phyloP scores from a whole-genome alignment of 2,113 vertebrate species.

The Eulacestoma nigropectus region DNA sequence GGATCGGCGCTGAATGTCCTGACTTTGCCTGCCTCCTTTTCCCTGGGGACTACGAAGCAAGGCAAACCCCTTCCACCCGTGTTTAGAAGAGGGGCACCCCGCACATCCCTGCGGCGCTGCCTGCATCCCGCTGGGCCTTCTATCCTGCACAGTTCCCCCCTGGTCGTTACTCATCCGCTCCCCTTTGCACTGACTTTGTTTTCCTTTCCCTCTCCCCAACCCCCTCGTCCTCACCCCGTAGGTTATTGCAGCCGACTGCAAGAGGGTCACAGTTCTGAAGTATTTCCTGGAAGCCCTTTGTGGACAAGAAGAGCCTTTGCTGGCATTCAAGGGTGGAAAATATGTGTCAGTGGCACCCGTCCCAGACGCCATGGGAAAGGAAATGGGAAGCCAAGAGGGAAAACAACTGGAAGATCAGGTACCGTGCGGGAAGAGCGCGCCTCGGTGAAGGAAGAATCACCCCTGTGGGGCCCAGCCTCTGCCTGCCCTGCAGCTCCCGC shows the following conservation, averaged over 20 bases:
- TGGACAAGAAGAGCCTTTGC: conserved; percentile 97
- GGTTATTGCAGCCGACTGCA: conserved; percentile 96
- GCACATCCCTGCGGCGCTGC: background rate
- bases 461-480: conserved; percentile 50
- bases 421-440: conserved; percentile 74
- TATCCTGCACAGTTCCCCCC: background rate
- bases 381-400: conserved; percentile 80
- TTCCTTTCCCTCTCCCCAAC: conserved; percentile 60
- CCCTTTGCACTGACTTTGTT: conserved; percentile 65
- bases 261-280: conserved; percentile 97
- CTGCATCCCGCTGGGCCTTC: background rate
- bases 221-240: conserved; percentile 69
- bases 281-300: conserved; percentile 99
- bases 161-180: background rate
- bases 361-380: conserved; percentile 82
- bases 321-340: conserved; percentile 99
- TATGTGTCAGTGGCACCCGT: conserved; percentile 93
- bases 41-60: background rate
- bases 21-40: background rate
- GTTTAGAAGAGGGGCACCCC: background rate
- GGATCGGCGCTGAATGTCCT: background rate
- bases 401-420: conserved; percentile 96
- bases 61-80: background rate
- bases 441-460: conserved; percentile 66
- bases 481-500: conserved; percentile 53